Evolutionary conservation across 1,140 invertebrate species (phyloP).

Genomic region (Notospermus geniculatus): DNA sequence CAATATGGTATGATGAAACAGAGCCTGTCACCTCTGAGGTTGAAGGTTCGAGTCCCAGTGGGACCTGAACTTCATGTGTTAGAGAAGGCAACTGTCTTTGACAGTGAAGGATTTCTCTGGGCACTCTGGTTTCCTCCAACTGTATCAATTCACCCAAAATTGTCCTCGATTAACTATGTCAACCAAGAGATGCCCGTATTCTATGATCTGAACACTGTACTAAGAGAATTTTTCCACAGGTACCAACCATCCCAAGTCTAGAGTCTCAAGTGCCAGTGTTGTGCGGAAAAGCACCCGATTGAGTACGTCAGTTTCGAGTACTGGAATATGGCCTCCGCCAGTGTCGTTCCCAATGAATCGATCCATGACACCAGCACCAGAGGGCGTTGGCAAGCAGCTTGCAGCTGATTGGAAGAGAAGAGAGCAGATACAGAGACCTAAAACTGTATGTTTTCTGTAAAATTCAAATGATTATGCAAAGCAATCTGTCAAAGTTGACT

Average conservation of each 20-base stretch:
- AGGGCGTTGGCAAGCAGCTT: slow-evolving; percentile 17
- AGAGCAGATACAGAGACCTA: slow-evolving; percentile 34
- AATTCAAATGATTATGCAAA: background rate
- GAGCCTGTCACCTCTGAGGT: too few species aligned
- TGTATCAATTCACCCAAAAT: too few species aligned
- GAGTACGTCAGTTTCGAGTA: slow-evolving; percentile 20
- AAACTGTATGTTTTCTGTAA: slow-evolving; percentile 30
- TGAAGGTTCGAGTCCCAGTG: slow-evolving; percentile 17
- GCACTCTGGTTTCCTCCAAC: too few species aligned
- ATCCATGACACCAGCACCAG: slow-evolving; percentile 22
- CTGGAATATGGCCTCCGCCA: slow-evolving; percentile 35
- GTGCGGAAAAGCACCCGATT: slow-evolving; percentile 15
- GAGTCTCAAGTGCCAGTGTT: background rate
- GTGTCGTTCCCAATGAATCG: slow-evolving; percentile 32
- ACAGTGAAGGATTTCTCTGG: slow-evolving; percentile 17
- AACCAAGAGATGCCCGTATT: slow-evolving; percentile 9
- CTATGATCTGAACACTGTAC: background rate
- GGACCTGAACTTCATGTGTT: too few species aligned
- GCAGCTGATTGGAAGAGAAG: slow-evolving; percentile 28
- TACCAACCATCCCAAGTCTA: background rate
- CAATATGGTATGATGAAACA: too few species aligned
- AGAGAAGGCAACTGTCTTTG: too few species aligned
- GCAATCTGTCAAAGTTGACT: background rate
- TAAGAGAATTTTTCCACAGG: background rate
- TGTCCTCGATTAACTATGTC: too few species aligned